Base-by-base conservation (phyloP, 2,797 vertebrate genomes). In the Chelon auratus region DNA sequence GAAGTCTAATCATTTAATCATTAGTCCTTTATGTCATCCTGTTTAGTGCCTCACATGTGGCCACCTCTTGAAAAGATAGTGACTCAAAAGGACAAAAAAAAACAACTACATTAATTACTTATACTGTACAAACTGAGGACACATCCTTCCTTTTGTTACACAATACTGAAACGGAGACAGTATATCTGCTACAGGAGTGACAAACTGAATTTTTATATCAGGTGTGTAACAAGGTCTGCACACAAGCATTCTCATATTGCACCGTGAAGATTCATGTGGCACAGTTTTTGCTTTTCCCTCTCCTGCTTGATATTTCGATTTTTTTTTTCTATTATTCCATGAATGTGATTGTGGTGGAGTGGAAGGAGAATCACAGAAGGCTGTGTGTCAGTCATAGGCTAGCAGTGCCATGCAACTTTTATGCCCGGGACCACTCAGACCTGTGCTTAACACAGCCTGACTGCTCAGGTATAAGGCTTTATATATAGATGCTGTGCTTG, bases 331-430 rank as follows among this genome's bases (percentile, higher is more conserved):
- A 3, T 26, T 26, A 26, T 13, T 58, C 43, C 42, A 48, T 73
- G n/a, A 63, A 66, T 77, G 55, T 30, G 24, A 56, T 62, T 61
- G 24, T 3, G 0, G 43, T 50, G 61, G 72, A 75, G 30, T 73
- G 63, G 50, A 75, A 55, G 61, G 51, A 39, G 33, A 72, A 39
- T 20, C 52, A 70, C 30, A 67, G 62, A 70, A 14, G 54, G 18
- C 22, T 75, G 26, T 45, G 50, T 68, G 55, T 74, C 66, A 57
- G 59, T 81, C 82, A 78, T 45, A 17, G 43, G 7, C 5, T 7
- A 68, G 64, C 37, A 43, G 53, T 36, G 60, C 45, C 56, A 67
- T 70, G 63, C 50, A 76, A 43, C 68, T 76, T 70, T 69, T 48
- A 67, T 69, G 58, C 59, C 47, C 8, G 14, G 62, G 50, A 63